These are phyloP conservation scores for Delia radicum DNA, from an alignment of 1,140 invertebrate genomes.

Conservation along the genomic window DNA sequence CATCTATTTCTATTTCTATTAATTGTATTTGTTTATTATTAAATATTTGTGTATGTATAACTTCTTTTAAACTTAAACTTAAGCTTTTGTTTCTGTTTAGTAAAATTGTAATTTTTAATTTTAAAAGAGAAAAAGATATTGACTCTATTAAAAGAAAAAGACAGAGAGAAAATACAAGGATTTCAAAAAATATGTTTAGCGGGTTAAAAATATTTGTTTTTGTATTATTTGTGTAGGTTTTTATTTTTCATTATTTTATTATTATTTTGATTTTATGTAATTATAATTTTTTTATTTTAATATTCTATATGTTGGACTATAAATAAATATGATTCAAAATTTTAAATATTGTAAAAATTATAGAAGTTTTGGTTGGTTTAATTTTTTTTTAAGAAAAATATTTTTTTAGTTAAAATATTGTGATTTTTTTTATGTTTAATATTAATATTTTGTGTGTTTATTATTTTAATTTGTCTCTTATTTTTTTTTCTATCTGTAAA, in stretches of 20 bases:
- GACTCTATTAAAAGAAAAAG: background rate
- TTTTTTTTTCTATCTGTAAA: constrained; percentile 1
- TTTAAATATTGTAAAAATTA: background rate
- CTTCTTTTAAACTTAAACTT: too few relatives aligned
- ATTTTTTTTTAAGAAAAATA: constrained; percentile 7
- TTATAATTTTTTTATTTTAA: background rate
- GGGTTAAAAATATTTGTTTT: too few relatives aligned
- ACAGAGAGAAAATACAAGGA: too few relatives aligned
- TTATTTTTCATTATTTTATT: too few relatives aligned
- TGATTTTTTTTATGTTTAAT: constrained; percentile 25
- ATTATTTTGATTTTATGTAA: too few relatives aligned
- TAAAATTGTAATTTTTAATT: background rate
- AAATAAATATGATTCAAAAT: background rate
- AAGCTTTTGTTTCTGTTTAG: background rate
- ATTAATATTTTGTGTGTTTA: constrained; percentile 2
- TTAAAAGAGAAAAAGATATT: background rate
- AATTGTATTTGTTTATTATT: background rate
- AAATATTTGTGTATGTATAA: too few relatives aligned
- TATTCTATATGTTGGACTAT: background rate
- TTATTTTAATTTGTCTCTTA: constrained; percentile 9
- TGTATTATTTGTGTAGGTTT: too few relatives aligned
- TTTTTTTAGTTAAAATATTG: constrained; percentile 22
- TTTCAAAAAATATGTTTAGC: too few relatives aligned
- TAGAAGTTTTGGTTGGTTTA: background rate
- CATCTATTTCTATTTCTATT: background rate